Evolutionary conservation across 2,888 invertebrate genomes (phyloP).

Genomic region (Orthosia gothica): DNA sequence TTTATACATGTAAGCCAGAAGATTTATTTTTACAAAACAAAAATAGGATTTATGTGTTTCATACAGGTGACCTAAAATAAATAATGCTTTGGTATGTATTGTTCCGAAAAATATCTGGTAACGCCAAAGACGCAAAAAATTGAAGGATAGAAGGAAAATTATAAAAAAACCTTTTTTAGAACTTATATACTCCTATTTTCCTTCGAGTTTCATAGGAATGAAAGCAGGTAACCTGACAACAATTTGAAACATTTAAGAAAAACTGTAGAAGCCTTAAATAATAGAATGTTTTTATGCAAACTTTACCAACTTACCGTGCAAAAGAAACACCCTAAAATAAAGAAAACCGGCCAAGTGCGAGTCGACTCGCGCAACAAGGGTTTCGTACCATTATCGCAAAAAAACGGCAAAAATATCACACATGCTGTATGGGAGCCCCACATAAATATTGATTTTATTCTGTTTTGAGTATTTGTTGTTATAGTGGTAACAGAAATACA

Average conservation of each 20-base stretch:
- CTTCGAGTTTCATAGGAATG: neutral
- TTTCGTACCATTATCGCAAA: no score
- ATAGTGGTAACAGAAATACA: no score
- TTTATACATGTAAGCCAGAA: neutral
- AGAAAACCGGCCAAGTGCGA: no score
- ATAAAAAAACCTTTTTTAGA: neutral
- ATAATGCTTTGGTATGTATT: neutral
- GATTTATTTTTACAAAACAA: slow-evolving; percentile 31
- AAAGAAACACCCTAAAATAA: neutral
- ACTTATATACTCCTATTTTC: neutral
- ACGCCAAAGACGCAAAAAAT: neutral
- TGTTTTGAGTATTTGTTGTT: no score
- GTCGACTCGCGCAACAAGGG: no score
- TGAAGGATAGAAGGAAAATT: neutral
- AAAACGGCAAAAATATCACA: no score
- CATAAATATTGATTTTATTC: no score
- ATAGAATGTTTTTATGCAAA: neutral
- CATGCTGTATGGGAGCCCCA: no score
- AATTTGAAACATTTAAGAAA: neutral
- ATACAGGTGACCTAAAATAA: neutral
- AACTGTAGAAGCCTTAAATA: neutral
- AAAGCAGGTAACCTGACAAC: neutral
- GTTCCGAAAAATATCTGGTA: neutral
- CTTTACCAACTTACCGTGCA: neutral
- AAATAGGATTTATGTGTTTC: slow-evolving; percentile 17